Conservation (phyloP, 1,140 invertebrate genomes). For the Gryllus bimaculatus region DNA sequence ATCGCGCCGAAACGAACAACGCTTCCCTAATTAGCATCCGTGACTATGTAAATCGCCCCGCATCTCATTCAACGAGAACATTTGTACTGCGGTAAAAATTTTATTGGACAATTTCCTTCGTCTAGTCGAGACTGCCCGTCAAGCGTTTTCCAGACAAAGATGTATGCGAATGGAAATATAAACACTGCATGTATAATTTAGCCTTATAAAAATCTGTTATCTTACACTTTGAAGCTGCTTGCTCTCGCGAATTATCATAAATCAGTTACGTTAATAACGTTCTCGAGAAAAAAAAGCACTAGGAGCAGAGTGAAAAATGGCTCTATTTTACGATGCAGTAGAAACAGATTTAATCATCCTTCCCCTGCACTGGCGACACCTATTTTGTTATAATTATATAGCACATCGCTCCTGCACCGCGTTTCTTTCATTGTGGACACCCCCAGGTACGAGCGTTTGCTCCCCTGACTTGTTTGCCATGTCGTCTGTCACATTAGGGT, state of each 20-base stretch:
- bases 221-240: background rate
- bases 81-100: background rate
- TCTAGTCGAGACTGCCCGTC: background rate
- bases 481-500: no score
- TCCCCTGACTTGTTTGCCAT: no score
- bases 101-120: background rate
- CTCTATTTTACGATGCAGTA: background rate
- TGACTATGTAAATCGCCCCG: background rate
- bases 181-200: background rate
- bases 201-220: constrained; percentile 2
- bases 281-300: background rate
- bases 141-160: background rate
- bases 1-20: background rate
- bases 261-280: background rate
- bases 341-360: background rate
- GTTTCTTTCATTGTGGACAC: no score
- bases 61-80: background rate
- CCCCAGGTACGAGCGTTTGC: no score
- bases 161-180: constrained; percentile 5
- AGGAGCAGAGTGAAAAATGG: background rate
- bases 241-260: background rate
- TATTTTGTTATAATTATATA: no score
- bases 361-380: no score
- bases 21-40: background rate
- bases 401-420: no score